Conservation (phyloP, 2,113 vertebrate genomes). For the Halichoerus grypus region DNA sequence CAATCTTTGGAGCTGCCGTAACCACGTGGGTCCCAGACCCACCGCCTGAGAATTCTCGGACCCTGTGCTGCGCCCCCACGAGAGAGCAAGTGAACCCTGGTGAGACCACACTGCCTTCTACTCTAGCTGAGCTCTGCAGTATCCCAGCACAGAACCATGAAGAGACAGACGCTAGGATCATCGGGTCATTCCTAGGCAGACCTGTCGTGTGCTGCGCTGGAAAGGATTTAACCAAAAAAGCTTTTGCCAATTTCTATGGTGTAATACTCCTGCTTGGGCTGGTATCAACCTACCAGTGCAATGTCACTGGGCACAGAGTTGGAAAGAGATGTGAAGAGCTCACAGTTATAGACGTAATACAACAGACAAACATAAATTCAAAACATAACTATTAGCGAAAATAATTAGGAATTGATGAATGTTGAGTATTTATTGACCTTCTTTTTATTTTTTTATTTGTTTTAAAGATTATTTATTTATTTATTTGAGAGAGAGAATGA, state of each 20-base stretch:
- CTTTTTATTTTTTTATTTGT: neutral
- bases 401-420: neutral
- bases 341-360: accelerated
- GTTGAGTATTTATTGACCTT: neutral
- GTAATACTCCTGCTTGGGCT: neutral
- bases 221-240: neutral
- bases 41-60: neutral
- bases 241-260: neutral
- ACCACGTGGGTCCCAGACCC: neutral
- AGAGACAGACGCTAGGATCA: neutral
- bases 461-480: too few relatives aligned
- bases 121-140: neutral
- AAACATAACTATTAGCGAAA: neutral
- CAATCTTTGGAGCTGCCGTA: neutral
- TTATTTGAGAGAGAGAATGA: too few relatives aligned
- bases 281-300: neutral
- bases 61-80: neutral
- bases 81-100: neutral
- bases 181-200: neutral
- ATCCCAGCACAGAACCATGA: neutral
- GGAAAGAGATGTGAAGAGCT: neutral
- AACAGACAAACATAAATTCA: neutral
- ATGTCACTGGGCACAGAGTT: neutral
- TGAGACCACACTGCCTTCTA: neutral
- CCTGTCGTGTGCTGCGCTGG: accelerated